Conservation (phyloP, 30 jellyfish, hydroid and myxozoan genomes). For the Turritopsis dohrnii region DNA sequence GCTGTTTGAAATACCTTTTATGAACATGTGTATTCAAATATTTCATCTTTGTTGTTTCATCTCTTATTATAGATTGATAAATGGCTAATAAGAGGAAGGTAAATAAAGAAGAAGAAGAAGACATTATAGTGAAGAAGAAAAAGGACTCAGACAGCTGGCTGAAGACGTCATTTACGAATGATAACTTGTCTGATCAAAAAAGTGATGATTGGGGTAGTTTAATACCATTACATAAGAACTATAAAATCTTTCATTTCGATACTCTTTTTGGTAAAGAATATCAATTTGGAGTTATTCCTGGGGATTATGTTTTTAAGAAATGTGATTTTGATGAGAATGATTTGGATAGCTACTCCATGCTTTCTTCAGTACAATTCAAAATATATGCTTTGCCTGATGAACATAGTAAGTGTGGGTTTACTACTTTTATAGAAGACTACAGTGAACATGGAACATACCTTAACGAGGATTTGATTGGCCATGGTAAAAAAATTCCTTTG, state of each 20-base stretch:
- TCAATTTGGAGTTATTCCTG: neutral
- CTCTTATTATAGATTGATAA: too few relatives aligned
- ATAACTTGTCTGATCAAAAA: neutral
- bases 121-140: too few relatives aligned
- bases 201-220: neutral
- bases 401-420: neutral
- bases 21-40: too few relatives aligned
- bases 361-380: constrained; percentile 1
- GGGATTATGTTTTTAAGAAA: neutral
- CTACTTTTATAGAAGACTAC: neutral
- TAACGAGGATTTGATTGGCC: neutral
- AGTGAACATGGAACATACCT: constrained; percentile 9
- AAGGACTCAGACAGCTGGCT: too few relatives aligned
- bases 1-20: too few relatives aligned
- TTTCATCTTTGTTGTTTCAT: too few relatives aligned
- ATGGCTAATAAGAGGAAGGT: too few relatives aligned
- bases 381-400: neutral
- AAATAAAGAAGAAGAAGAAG: too few relatives aligned
- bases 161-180: too few relatives aligned
- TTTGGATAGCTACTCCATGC: neutral
- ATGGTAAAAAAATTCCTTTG: neutral
- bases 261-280: too few relatives aligned
- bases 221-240: neutral
- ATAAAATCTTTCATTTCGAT: neutral
- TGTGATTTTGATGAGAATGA: neutral